These are phyloP conservation scores for Sphaerodactylus townsendi DNA, from an alignment of 2,113 vertebrate genomes.

Conservation along the genomic window DNA sequence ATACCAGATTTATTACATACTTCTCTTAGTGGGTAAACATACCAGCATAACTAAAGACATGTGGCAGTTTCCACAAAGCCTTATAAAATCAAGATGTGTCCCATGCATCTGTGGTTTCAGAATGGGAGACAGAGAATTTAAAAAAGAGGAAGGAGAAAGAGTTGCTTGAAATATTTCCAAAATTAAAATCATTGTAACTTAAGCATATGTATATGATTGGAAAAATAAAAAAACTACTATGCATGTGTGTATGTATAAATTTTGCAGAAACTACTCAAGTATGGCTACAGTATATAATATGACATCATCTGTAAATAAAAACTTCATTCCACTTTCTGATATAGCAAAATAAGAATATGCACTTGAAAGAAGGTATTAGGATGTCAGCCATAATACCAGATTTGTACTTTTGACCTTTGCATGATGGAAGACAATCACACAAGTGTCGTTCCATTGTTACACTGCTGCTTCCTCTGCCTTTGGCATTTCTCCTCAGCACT, in stretches of 20 bases:
- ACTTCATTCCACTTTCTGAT: constrained; percentile 68
- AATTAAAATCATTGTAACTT: constrained; percentile 56
- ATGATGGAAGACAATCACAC: background rate
- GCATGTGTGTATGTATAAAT: constrained; percentile 29
- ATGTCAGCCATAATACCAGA: background rate
- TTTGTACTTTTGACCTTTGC: constrained; percentile 28
- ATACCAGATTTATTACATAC: constrained; percentile 3
- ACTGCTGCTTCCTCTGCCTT: background rate
- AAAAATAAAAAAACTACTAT: constrained; percentile 26
- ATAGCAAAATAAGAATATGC: constrained; percentile 8
- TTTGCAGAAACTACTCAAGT: constrained; percentile 41
- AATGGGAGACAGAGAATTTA: constrained; percentile 49
- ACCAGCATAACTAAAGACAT: background rate
- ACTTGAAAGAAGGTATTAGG: constrained; percentile 10
- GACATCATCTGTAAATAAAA: constrained; percentile 49
- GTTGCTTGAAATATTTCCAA: constrained; percentile 61
- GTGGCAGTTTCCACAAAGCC: constrained; percentile 30
- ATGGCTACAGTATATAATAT: constrained; percentile 21
- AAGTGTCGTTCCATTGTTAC: background rate
- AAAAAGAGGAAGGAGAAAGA: constrained; percentile 19
- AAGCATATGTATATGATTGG: constrained; percentile 35
- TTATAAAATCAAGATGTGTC: constrained; percentile 55
- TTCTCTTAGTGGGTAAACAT: constrained; percentile 16
- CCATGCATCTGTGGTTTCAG: constrained; percentile 45
- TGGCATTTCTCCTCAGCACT: background rate